Evolutionary conservation across 1,140 invertebrate species (phyloP), one percentile per base, ranked within the genome.

Genomic region (Pachypeltis micranthus): DNA sequence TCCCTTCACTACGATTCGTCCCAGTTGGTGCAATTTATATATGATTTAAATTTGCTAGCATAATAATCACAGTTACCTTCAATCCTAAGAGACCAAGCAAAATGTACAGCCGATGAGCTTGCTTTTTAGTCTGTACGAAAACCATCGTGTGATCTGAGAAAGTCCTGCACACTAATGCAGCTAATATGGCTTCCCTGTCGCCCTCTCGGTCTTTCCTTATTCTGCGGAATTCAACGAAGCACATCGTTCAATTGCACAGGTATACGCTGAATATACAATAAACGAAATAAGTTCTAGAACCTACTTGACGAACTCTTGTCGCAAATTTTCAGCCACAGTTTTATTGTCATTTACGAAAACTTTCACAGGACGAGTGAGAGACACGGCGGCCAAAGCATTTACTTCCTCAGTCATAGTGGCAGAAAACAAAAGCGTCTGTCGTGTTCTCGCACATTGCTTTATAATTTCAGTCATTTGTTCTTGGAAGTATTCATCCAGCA

Each of bases 391-490:
- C 47, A 99, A 78, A 77, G 96, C 92, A 75, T 93, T 87, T 0
- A 98, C 94, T 76, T 92, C 84, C 56, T 98, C 94, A 2, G 93
- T 97, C 94, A 99, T 98, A 1, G 96, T 99, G 14, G 96, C 96
- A 1, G 96, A 98, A 76, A 98, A 98, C 21, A 99, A 75, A 80
- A 99, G 90, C 0, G 94, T 98, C 75, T 98, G 95, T n/a, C 94
- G 79, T n/a, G 85, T 93, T 44, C 84, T 80, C 1, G 91, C 82
- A 75, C 96, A 98, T 66, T 94, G 87, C 29, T 85, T 84, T 31
- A 94, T 85, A 69, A 98, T 91, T 76, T 97, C 93, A 71, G 96
- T 96, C 90, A 98, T 94, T 75, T 99, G 96, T 67, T 97, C 92
- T 0, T 91, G 90, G 78, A 99, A 99, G 74, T 93, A 93, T 74